These are phyloP conservation scores for Balearica regulorum DNA, from an alignment of 2,797 vertebrate species.

Conservation along the genomic window DNA sequence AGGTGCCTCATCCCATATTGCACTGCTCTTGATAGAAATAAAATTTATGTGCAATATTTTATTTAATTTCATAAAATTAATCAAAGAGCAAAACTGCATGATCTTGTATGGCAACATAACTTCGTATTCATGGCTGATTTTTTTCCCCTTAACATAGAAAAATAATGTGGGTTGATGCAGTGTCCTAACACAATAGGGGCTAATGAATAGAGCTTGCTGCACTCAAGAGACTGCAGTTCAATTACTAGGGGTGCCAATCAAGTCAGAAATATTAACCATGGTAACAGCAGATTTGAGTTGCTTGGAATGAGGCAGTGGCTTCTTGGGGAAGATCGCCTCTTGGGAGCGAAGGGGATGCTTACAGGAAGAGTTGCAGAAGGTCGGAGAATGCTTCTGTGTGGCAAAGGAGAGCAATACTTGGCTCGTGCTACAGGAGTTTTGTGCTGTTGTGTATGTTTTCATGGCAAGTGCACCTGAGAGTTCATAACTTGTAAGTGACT, in stretches of 20 bases:
- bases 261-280: constrained; percentile 63
- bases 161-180: constrained; percentile 46
- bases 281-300: constrained; percentile 50
- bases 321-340: neutral
- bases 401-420: neutral
- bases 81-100: neutral
- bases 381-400: neutral
- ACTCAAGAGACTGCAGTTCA: constrained; percentile 58
- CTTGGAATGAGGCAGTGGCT: neutral
- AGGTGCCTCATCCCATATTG: constrained; percentile 44
- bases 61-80: constrained; percentile 38
- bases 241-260: constrained; percentile 64
- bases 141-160: constrained; percentile 5
- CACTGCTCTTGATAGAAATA: constrained; percentile 31
- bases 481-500: neutral
- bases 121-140: constrained; percentile 50
- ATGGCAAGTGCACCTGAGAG: neutral
- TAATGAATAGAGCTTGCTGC: constrained; percentile 60
- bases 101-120: constrained; percentile 37
- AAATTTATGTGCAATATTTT: constrained; percentile 20
- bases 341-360: neutral
- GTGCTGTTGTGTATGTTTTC: neutral
- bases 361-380: neutral
- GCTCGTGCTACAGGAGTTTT: neutral
- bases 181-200: constrained; percentile 58